Evolutionary conservation across 2,113 vertebrate species (phyloP), one percentile per base, ranked within the genome.

Genomic region (Camelus bactrianus): DNA sequence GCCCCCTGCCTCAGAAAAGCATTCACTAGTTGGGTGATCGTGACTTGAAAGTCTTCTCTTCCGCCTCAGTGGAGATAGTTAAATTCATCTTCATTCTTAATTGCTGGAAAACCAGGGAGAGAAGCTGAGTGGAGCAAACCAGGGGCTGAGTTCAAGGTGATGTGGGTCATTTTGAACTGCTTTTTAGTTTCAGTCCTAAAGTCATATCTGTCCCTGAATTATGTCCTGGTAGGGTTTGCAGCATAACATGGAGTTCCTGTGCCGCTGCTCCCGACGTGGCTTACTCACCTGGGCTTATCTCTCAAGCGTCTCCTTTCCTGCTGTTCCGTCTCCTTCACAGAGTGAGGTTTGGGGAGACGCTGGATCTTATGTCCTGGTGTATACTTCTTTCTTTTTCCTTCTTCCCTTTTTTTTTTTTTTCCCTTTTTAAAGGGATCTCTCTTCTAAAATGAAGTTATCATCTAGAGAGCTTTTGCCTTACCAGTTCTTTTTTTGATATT

Each of bases 121-220:
- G 30, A 84, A 77, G 22, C 77, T 42, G 32, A 73, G 28, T 70
- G 52, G 62, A 93, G 42, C 30, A 83, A 62, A 75, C 11, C 28
- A n/a, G 1, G 56, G 30, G 7, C 17, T 58, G 58, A 89, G 82
- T 89, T 95, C 54, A 75, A 30, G 42, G 32, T 76, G 62, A 52
- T 67, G 46, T 60, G 48, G 3, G 48, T 76, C 14, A 30, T 75
- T 96, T 93, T 67, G 42, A 54, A 95, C 30, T 35, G 16, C 13
- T 54, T 96, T 96, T 88, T 72, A 46, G 32, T 94, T 54, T 58
- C 42, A 80, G 72, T 58, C 70, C 46, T 76, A 17, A 75, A 52
- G 28, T 73, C 88, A 11, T 69, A 30, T 76, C 26, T 84, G 50
- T 77, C 52, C 60, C 16, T n/a, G 76, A 2, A 35, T 96, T 32